Conservation (phyloP, 1,140 invertebrate genomes). For the Drosophila lowei region DNA sequence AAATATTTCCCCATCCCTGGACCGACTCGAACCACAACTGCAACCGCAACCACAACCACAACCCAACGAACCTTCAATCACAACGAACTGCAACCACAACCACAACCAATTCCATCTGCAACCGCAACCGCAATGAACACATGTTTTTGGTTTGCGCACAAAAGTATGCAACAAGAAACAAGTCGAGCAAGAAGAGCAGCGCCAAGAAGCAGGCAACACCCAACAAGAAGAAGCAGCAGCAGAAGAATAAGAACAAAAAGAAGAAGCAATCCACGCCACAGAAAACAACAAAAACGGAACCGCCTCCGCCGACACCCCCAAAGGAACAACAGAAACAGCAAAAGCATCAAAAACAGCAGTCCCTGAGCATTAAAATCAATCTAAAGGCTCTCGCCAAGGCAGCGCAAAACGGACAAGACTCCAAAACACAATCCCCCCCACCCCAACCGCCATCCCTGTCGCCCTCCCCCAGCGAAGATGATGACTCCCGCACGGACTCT, state of each 20-base stretch:
- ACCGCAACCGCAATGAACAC: not conserved
- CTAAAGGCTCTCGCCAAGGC: slow-evolving; percentile 50
- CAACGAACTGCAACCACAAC: slow-evolving; percentile 21
- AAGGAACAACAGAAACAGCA: not conserved
- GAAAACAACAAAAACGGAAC: slow-evolving; percentile 14
- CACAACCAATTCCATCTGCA: no score
- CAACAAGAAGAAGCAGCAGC: slow-evolving; percentile 18
- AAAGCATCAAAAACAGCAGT: slow-evolving; percentile 2
- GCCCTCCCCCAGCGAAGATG: not conserved
- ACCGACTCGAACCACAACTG: not conserved
- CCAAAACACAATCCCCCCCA: slow-evolving; percentile 4
- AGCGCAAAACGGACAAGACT: slow-evolving; percentile 19
- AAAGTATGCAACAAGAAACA: slow-evolving; percentile 71
- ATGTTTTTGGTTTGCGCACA: slow-evolving; percentile 32
- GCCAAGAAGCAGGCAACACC: slow-evolving; percentile 62
- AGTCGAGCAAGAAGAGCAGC: slow-evolving; percentile 53
- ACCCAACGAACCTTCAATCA: slow-evolving; percentile 37
- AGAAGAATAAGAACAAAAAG: slow-evolving; percentile 50
- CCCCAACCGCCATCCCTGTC: slow-evolving; percentile 3
- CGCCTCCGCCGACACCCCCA: no score
- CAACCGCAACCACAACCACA: slow-evolving; percentile 26
- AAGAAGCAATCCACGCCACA: slow-evolving; percentile 14
- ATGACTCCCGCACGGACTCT: slow-evolving; percentile 35
- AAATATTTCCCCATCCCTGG: no score
- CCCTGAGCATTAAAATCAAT: slow-evolving; percentile 68